Base-by-base conservation (phyloP, 1,140 invertebrate species). In the Drosophila quadrilineata region DNA sequence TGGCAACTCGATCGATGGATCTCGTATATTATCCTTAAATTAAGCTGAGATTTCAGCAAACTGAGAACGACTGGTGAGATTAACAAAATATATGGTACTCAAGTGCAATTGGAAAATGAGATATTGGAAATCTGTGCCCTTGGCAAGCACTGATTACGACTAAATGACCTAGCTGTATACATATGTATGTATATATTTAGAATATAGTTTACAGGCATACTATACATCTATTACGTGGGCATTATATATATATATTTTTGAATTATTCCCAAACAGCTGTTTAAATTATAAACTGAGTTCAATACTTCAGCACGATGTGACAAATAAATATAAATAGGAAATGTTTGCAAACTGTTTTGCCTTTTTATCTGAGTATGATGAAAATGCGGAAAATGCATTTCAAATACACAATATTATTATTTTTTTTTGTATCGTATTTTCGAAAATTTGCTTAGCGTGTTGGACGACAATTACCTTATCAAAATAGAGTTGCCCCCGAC, bases 381-480 rank as follows among this genome's bases (percentile, higher is more conserved):
- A n/a, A n/a, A n/a, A n/a, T n/a, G n/a, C n/a, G n/a, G n/a, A n/a
- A n/a, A n/a, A n/a, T n/a, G n/a, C n/a, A n/a, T n/a, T n/a, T n/a
- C n/a, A n/a, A n/a, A n/a, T n/a, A n/a, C n/a, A n/a, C n/a, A n/a
- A n/a, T n/a, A n/a, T n/a, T n/a, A n/a, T n/a, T n/a, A n/a, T n/a
- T n/a, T n/a, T n/a, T n/a, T n/a, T n/a, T n/a, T n/a, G n/a, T n/a
- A n/a, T n/a, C n/a, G n/a, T n/a, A n/a, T n/a, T 49, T 70, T 45
- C 19, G 29, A 31, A 74, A 75, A 68, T 75, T 38, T 26, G 35
- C 26, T 8, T 82, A 38, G 77, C 76, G 75, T 82, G 76, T 19
- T 29, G 40, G 33, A 12, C 26, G 17, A 26, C 73, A 82, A 84
- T 82, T 82, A 82, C 73, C 12, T 54, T 59, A 72, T 69, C 59